Base-by-base conservation (phyloP, 2,113 vertebrate genomes). In the Leptobrachium leishanense region DNA sequence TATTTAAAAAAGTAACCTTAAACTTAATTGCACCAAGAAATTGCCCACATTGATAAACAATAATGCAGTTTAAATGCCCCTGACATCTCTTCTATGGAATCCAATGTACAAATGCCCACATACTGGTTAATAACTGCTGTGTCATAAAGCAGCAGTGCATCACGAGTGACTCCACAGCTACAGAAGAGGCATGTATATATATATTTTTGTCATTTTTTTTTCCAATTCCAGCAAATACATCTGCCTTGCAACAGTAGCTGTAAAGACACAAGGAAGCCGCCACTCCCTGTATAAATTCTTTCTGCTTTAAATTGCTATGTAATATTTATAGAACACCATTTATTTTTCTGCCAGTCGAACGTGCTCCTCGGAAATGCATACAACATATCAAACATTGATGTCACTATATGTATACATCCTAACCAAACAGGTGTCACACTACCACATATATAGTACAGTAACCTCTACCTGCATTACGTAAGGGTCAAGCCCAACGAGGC, bases 41-140 rank as follows among this genome's bases (percentile, higher is more conserved):
- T 62, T 74, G 71, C 63, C 57, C 53, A 15, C 6, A 53, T 73
- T 67, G 77, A 79, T 79, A 79, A 79, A 79, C 68, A 79, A 41
- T 50, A 67, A 67, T 73, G 70, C 59, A 57, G 65, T 66, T 42
- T 68, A 72, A 81, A 81, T 81, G 78, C 78, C 78, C 20, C 78
- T 20, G 73, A 81, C 20, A 80, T 57, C 74, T 44, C 46, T 5
- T 74, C 64, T 81, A 74, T 68, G 41, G 20, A 81, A 81, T 81
- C 53, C n/a, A 43, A 68, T 43, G 42, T 68, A 68, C 68, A 64
- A 74, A 81, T 81, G 78, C 78, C 78, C 72, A 55, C 57, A 15
- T 66, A 73, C 41, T 57, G 8, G 63, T 31, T 10, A 44, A 39
- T 74, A 74, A 62, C 50, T 73, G 53, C 57, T 62, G 59, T 4